These are phyloP conservation scores for Stratiomys singularior DNA, from an alignment of 2,888 invertebrate species.

Conservation along the genomic window DNA sequence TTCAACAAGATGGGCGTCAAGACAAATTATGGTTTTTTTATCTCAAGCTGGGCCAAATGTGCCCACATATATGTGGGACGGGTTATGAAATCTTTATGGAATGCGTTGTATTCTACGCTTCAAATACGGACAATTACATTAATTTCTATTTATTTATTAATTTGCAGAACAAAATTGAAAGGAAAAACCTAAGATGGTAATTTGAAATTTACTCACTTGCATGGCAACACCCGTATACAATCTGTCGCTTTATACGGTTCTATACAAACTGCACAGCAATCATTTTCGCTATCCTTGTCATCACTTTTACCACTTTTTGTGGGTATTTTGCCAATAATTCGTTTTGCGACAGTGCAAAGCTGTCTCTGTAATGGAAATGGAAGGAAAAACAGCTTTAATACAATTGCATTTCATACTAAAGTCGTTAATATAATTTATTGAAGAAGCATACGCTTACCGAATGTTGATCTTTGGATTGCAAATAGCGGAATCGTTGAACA, in stretches of 20 bases:
- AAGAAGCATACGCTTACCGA: slow-evolving; percentile 85
- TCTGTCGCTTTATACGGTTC: slow-evolving; percentile 91
- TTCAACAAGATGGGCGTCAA: too few species aligned
- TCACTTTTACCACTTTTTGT: slow-evolving; percentile 86
- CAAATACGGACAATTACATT: too few species aligned
- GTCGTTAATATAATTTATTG: too few species aligned
- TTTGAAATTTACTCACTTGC: slow-evolving; percentile 89
- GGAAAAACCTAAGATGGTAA: too few species aligned
- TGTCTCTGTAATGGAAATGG: slow-evolving; percentile 74
- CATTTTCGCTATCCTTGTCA: slow-evolving; percentile 87
- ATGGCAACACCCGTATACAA: slow-evolving; percentile 87
- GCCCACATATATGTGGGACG: too few species aligned
- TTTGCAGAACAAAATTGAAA: too few species aligned
- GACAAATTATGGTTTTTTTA: neutral
- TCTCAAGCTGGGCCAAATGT: too few species aligned
- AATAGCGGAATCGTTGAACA: slow-evolving; percentile 92
- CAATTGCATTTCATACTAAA: neutral
- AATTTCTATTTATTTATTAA: too few species aligned
- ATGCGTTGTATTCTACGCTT: too few species aligned
- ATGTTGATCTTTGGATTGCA: slow-evolving; percentile 93
- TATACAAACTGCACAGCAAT: slow-evolving; percentile 95
- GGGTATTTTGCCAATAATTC: slow-evolving; percentile 92
- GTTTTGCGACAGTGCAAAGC: slow-evolving; percentile 91
- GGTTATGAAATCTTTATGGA: too few species aligned
- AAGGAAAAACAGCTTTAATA: too few species aligned